These are phyloP conservation scores for Spilosoma lubricipeda DNA, from an alignment of 2,888 invertebrate genomes.

Conservation along the genomic window DNA sequence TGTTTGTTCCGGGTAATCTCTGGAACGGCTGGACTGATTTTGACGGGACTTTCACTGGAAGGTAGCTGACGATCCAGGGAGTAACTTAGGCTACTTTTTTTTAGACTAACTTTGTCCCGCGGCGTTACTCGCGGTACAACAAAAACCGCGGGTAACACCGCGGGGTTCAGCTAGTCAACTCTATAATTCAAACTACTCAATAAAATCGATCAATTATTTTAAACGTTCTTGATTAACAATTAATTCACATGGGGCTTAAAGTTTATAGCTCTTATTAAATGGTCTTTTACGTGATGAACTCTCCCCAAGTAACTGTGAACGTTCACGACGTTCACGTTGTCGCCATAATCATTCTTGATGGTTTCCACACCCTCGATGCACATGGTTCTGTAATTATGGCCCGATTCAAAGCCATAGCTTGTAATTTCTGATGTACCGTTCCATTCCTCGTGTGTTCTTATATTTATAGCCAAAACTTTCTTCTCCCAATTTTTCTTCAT, in stretches of 20 bases:
- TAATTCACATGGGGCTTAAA: conserved; percentile 61
- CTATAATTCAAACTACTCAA: background rate
- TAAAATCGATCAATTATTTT: background rate
- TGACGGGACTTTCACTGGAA: too few species aligned
- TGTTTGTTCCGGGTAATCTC: too few species aligned
- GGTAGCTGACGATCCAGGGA: too few species aligned
- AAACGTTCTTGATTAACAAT: conserved; percentile 3
- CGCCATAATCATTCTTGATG: conserved; percentile 71
- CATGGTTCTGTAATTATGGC: conserved; percentile 75
- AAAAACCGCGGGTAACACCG: too few species aligned
- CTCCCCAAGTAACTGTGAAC: conserved; percentile 71
- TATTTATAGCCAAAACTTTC: conserved; percentile 56
- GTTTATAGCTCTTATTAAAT: conserved; percentile 65
- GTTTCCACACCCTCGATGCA: conserved; percentile 71
- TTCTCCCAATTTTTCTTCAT: conserved; percentile 65
- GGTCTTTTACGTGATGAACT: conserved; percentile 60
- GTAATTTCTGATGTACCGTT: conserved; percentile 71
- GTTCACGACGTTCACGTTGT: conserved; percentile 65
- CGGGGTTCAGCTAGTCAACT: too few species aligned
- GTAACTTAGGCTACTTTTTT: too few species aligned
- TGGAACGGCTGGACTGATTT: too few species aligned
- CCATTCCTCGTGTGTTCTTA: conserved; percentile 73
- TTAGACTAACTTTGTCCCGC: too few species aligned
- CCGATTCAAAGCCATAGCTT: conserved; percentile 66
- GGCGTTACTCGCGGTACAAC: too few species aligned